Percentiles rank a stretch among this genome's conserved stretches.
Conservation (phyloP, 2,797 vertebrate genomes). For the Aulostomus chinensis region DNA sequence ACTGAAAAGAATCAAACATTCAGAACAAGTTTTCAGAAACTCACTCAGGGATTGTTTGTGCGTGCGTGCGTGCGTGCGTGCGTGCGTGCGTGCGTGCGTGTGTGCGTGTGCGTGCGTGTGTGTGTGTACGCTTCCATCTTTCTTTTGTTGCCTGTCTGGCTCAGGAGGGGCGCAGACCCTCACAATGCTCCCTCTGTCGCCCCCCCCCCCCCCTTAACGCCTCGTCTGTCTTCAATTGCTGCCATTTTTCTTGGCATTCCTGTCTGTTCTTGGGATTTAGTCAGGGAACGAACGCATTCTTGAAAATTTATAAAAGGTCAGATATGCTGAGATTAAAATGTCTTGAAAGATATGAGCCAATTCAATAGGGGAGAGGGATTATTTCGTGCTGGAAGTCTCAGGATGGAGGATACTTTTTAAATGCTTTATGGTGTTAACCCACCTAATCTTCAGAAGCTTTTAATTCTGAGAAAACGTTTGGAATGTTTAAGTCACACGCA, state of each 20-base stretch:
- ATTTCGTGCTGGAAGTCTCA: conserved; percentile 20
- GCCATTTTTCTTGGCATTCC: conserved; percentile 20
- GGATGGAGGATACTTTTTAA: conserved; percentile 7
- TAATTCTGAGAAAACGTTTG: conserved; percentile 12
- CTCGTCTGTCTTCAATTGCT: conserved; percentile 45
- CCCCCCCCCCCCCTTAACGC: conserved; percentile 24
- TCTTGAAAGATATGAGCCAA: too few relatives aligned
- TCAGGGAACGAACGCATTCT: neutral
- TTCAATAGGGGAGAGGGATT: conserved; percentile 2
- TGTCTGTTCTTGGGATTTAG: neutral
- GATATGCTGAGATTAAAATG: too few relatives aligned
- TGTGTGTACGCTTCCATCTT: conserved; percentile 34
- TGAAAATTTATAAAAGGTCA: neutral
- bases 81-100: conserved; percentile 10
- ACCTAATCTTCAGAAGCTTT: conserved; percentile 10
- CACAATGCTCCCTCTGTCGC: conserved; percentile 70
- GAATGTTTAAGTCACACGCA: conserved; percentile 20
- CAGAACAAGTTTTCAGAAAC: conserved; percentile 32
- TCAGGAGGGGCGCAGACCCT: conserved; percentile 45
- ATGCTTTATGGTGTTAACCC: conserved; percentile 27
- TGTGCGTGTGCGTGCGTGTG: neutral
- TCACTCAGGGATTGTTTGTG: neutral
- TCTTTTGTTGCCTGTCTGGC: conserved; percentile 65
- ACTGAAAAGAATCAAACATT: too few relatives aligned
- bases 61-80: conserved; percentile 2